These are phyloP conservation scores for Agrotis puta DNA, from an alignment of 2,888 invertebrate genomes.

Conservation along the genomic window DNA sequence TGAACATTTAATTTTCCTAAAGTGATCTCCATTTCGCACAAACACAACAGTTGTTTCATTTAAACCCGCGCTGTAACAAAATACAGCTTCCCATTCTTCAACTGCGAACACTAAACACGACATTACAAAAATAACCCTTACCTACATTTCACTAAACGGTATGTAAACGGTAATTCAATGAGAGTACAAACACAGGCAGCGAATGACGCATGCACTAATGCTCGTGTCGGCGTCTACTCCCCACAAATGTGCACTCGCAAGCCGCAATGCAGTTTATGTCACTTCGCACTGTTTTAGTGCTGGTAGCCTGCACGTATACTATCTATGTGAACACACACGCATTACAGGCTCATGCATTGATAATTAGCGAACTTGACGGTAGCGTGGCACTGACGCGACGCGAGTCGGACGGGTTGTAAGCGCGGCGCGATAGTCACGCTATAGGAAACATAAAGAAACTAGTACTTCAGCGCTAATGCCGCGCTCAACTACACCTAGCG, in stretches of 20 bases:
- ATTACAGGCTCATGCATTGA: not conserved
- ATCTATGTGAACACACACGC: slow-evolving; percentile 23
- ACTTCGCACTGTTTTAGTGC: slow-evolving; percentile 68
- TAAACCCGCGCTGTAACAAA: slow-evolving; percentile 7
- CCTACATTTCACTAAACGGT: slow-evolving; percentile 42
- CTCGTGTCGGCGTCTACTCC: slow-evolving; percentile 63
- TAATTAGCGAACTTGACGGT: too few species aligned
- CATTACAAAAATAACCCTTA: slow-evolving; percentile 39
- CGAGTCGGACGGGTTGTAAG: too few species aligned
- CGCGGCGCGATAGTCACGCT: too few species aligned
- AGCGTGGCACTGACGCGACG: too few species aligned
- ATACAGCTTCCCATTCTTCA: not conserved
- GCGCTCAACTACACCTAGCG: too few species aligned
- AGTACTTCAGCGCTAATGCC: too few species aligned
- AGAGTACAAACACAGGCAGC: slow-evolving; percentile 67
- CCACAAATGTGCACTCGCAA: slow-evolving; percentile 76
- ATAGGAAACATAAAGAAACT: too few species aligned
- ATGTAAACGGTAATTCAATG: slow-evolving; percentile 67
- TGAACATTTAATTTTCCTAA: not conserved
- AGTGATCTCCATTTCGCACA: not conserved
- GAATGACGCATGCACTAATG: slow-evolving; percentile 75
- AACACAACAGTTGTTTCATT: not conserved
- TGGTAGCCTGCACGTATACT: slow-evolving; percentile 29
- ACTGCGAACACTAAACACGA: slow-evolving; percentile 3
- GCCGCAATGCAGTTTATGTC: slow-evolving; percentile 80